Base-by-base conservation (phyloP, 2,888 invertebrate species). In the Dryomyza anilis region DNA sequence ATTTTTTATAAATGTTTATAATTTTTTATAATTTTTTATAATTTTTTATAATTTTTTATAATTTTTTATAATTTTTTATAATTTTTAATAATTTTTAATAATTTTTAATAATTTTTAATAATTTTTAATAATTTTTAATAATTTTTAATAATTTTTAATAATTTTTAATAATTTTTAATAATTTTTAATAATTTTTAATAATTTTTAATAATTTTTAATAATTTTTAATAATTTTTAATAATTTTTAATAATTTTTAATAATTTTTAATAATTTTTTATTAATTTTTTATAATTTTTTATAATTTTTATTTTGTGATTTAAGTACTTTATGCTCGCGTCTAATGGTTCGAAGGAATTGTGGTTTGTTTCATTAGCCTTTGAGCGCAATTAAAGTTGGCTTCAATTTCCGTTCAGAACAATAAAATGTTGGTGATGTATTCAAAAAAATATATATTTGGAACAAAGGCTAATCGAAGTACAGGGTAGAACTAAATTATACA, bases 401-500 rank as follows among this genome's bases (percentile, higher is more conserved):
- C 39, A 8, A 57, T 43, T 45, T 43, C 27, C 27, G 57, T 43
- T 21, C 23, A 39, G 43, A 60, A 60, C 16, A 60, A 48, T 46
- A 61, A 39, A 25, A 27, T 23, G 46, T 52, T 66, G 69, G 70
- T 70, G 67, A 67, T 65, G 69, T 67, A 68, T 67, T 68, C 68
- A 71, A 69, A 68, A 70, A 68, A 69, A 66, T 68, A 69, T 67
- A 67, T 68, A 65, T 63, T 39, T 29, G 65, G 8, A 69, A 69
- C 70, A 68, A 67, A 66, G 64, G 56, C 39, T 71, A 69, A 71
- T 68, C 67, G 57, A 57, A 57, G 27, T n/a, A n/a, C n/a, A n/a
- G n/a, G n/a, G n/a, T n/a, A n/a, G n/a, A n/a, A n/a, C n/a, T n/a
- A n/a, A n/a, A n/a, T n/a, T n/a, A n/a, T n/a, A n/a, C n/a, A n/a